Percentiles rank a stretch among this genome's conserved stretches.
phyloP scores from a whole-genome alignment of 2,113 vertebrate species.

The Rhinopithecus roxellana region DNA sequence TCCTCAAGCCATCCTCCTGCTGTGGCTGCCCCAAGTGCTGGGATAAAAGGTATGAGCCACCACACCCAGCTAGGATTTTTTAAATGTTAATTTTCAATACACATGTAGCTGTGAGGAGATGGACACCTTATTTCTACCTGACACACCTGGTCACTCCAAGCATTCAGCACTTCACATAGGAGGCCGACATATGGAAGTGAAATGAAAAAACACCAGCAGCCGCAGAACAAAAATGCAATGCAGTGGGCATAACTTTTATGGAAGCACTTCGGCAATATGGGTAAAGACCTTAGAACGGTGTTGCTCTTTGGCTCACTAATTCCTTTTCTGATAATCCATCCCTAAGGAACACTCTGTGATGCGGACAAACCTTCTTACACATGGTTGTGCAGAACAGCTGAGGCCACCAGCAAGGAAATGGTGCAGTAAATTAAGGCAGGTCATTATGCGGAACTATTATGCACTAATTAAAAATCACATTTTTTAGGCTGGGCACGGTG shows the following conservation, averaged over 20 bases:
- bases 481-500: background rate
- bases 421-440: background rate
- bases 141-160: background rate
- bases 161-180: background rate
- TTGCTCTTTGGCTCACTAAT: background rate
- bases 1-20: too few species aligned
- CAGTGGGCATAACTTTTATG: background rate
- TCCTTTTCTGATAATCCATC: background rate
- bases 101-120: background rate
- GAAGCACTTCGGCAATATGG: background rate
- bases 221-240: background rate
- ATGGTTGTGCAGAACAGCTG: too few species aligned
- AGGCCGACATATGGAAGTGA: background rate
- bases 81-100: background rate
- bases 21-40: too few species aligned
- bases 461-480: slow-evolving; percentile 16
- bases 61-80: background rate
- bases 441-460: background rate
- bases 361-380: background rate
- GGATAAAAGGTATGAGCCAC: too few species aligned
- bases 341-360: background rate
- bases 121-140: background rate
- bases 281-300: background rate
- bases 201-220: background rate
- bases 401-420: background rate